phyloP scores from a whole-genome alignment of 1,140 invertebrate species.

The Neodiprion lecontei region DNA sequence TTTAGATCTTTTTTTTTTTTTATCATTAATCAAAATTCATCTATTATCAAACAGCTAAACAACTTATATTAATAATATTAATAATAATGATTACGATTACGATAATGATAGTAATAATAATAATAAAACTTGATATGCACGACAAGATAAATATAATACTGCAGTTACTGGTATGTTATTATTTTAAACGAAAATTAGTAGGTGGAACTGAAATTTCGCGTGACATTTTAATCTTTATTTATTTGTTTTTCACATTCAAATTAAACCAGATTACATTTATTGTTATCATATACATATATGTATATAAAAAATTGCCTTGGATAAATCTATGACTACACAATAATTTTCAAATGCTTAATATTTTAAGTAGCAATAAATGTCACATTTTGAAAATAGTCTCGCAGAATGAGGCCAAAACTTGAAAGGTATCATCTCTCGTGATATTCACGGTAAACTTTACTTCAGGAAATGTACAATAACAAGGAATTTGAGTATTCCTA shows the following conservation, averaged over 20 bases:
- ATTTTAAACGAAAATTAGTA: no score
- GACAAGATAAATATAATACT: background rate
- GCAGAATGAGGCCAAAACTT: no score
- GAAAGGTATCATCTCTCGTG: no score
- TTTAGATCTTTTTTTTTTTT: conserved; percentile 19
- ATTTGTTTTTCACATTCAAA: conserved; percentile 9
- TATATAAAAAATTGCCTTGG: conserved; percentile 25
- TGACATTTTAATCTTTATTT: conserved; percentile 26
- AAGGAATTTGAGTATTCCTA: background rate
- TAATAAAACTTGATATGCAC: background rate
- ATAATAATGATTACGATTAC: no score
- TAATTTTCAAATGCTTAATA: no score
- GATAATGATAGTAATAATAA: background rate
- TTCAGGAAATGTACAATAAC: background rate
- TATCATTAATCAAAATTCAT: background rate
- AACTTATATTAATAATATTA: no score
- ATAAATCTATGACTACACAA: background rate
- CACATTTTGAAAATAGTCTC: no score
- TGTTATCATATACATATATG: conserved; percentile 14
- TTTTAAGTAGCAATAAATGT: no score
- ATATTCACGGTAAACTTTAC: no score
- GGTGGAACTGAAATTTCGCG: no score
- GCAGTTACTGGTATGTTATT: no score
- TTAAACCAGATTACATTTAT: background rate
- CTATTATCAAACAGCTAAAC: no score